Base-by-base conservation (phyloP, 1,140 invertebrate species). In the Halyomorpha halys region DNA sequence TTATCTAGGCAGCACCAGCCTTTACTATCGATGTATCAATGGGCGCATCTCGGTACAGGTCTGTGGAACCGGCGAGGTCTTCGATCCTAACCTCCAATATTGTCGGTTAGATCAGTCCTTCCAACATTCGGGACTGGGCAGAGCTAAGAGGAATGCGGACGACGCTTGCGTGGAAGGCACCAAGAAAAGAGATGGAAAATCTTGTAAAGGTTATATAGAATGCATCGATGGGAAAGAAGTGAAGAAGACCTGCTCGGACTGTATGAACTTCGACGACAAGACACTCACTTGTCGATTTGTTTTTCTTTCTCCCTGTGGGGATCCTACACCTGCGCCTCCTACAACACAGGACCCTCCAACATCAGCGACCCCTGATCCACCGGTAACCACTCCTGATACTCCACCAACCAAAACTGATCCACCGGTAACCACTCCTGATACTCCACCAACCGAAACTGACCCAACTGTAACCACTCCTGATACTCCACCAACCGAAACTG, bases 181-280 rank as follows among this genome's bases (percentile, higher is more conserved):
- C 11, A 53, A 53, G 13, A 6, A 14, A 23, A n/a, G 51, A 19
- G 19, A 3, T 14, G 51, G 21, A 6, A 21, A 21, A 19, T n/a
- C 16, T 2, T 53, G 51, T 21, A 53, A 53, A n/a, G 21, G 19
- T 14, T 53, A 53, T 13, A 19, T 23, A 18, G 51, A 53, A 53
- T 53, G 51, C 51, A 21, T 53, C 13, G 13, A 53, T 4, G 18
- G 18, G 21, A 3, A 11, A 23, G 19, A 53, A 19, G 51, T 53
- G 16, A 21, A 53, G 21, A 53, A 21, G 21, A 8, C 51, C n/a
- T 53, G 51, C 13, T 21, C 51, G 3, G n/a, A 18, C 21, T 53
- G 51, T 21, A 53, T 53, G 51, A 53, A 53, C 51, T 53, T 53
- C 51, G 51, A 53, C 21, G 51, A 53, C 51, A 14, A 18, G 16